phyloP scores from a whole-genome alignment of 2,888 invertebrate species.

The Pyrgus malvae region DNA sequence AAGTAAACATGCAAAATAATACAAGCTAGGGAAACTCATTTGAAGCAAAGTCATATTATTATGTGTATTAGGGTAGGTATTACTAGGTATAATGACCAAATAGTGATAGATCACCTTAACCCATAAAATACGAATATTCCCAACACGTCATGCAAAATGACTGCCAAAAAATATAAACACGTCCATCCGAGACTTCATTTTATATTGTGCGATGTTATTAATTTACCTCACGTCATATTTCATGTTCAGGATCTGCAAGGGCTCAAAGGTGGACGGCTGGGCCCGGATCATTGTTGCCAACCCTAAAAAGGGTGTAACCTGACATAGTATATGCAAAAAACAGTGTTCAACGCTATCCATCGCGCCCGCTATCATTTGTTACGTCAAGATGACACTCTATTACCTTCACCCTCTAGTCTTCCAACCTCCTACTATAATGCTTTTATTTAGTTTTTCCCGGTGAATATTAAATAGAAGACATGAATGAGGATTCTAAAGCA shows the following conservation, averaged over 20 bases:
- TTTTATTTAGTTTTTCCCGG: too few species aligned
- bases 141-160: too few species aligned
- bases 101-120: too few species aligned
- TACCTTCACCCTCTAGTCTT: slow-evolving; percentile 41
- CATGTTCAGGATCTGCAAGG: slow-evolving; percentile 36
- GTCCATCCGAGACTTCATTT: slow-evolving; percentile 11
- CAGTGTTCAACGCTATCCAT: slow-evolving; percentile 47
- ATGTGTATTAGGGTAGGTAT: too few species aligned
- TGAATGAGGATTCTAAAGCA: too few species aligned
- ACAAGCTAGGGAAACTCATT: too few species aligned
- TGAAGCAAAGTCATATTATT: too few species aligned
- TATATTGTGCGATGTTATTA: slow-evolving; percentile 30
- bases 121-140: too few species aligned
- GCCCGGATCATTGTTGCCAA: slow-evolving; percentile 38
- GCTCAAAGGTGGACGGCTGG: slow-evolving; percentile 35
- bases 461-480: too few species aligned
- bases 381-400: slow-evolving; percentile 78
- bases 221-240: slow-evolving; percentile 39
- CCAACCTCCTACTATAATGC: neutral
- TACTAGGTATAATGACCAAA: too few species aligned
- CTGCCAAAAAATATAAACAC: neutral
- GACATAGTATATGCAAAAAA: slow-evolving; percentile 61
- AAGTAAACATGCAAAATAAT: too few species aligned
- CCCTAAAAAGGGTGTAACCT: slow-evolving; percentile 54
- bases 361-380: slow-evolving; percentile 66